Base-by-base conservation (phyloP, 2,113 vertebrate genomes). In the Archocentrus centrarchus region DNA sequence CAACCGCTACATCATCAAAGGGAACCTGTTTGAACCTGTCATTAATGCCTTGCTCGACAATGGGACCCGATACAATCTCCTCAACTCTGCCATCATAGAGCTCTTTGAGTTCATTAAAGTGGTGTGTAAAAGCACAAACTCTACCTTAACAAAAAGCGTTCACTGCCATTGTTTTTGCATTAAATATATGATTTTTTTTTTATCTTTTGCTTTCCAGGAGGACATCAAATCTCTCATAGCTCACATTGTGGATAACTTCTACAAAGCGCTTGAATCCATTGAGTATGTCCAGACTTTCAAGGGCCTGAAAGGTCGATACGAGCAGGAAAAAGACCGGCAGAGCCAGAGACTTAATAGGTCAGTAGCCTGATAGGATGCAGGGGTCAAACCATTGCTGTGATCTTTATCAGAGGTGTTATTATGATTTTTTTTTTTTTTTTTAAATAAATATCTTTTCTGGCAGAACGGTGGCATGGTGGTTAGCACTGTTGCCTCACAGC, bases 251-350 rank as follows among this genome's bases (percentile, higher is more conserved):
- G 98, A 99, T 93, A 99, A 99, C 93, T 99, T 99, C 95, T 99
- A 98, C 95, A 97, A 98, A 95, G 97, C 98, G 94, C 98, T 99
- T 95, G 98, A 99, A 95, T 97, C 98, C 22, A 99, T 99, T 30
- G 98, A 99, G 82, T 99, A 99, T 44, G 98, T 99, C 93, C 98
- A 99, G 94, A 99, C 98, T 0, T 99, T 99, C 93, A 99, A 99
- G 95, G 98, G 98, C 75, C 91, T 99, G 94, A 99, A 99, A 94
- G 97, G 97, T 20, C 97, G 97, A 82, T 99, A 99, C 1, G 98
- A 99, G 92, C 98, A 99, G 95, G 98, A 99, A 83, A 99, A 98
- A 90, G 98, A 99, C 91, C 84, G 97, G 41, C 98, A 98, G 90
- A 99, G 92, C 93, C 98, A 99, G 94, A 98, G 97, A 91, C 94